Percentiles rank a stretch among this genome's conserved stretches.
These are phyloP conservation scores for Anguilla megastoma DNA, from an alignment of 2,797 vertebrate genomes.

Conservation along the genomic window DNA sequence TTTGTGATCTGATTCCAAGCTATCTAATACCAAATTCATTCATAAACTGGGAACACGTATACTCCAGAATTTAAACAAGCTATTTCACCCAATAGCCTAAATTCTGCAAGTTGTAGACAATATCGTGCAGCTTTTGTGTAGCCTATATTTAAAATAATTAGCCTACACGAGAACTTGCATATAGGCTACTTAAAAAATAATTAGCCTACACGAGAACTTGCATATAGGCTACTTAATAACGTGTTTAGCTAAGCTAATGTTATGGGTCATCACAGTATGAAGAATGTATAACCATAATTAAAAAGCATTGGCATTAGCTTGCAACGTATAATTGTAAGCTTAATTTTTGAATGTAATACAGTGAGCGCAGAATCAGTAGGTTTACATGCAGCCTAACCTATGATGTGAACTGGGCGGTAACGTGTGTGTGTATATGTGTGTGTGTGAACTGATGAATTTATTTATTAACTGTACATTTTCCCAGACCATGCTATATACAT, in stretches of 20 bases:
- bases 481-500: too few species aligned
- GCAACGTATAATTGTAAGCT: not conserved
- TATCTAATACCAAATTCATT: not conserved
- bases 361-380: not conserved
- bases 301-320: not conserved
- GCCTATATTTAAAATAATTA: not conserved
- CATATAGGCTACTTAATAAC: not conserved
- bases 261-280: not conserved
- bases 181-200: not conserved
- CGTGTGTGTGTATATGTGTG: too few species aligned
- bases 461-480: too few species aligned
- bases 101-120: not conserved
- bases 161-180: not conserved
- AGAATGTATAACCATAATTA: not conserved
- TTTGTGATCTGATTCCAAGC: not conserved
- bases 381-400: not conserved
- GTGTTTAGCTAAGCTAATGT: not conserved
- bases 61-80: not conserved
- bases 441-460: too few species aligned
- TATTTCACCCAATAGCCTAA: not conserved
- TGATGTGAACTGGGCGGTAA: too few species aligned
- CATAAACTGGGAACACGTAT: not conserved
- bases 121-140: not conserved
- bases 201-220: not conserved
- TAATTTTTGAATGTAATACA: not conserved